A percentile compares a stretch with the other conserved stretches of the same genome.
Evolutionary conservation across 2,888 invertebrate species (phyloP).

Genomic region (Athalia cordata): DNA sequence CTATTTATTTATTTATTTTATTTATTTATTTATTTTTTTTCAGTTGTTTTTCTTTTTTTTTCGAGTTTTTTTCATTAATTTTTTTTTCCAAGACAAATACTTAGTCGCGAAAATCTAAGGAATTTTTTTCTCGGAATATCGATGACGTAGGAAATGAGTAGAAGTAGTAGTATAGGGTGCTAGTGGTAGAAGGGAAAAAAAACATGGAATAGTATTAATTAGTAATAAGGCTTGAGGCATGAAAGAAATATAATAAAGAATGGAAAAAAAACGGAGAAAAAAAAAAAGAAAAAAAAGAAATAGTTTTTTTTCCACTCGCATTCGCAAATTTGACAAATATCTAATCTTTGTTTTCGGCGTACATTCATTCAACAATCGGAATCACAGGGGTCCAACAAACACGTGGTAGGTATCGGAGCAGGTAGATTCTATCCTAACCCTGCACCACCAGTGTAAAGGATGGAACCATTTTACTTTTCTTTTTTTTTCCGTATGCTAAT

Average conservation of each 20-base stretch:
- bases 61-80: too few species aligned
- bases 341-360: conserved; percentile 8
- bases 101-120: too few species aligned
- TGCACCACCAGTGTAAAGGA: conserved; percentile 23
- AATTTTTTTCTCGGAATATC: too few species aligned
- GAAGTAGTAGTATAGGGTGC: too few species aligned
- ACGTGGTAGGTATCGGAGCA: conserved; percentile 4
- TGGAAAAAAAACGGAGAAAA: not conserved
- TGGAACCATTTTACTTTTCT: conserved; percentile 10
- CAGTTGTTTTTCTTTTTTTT: too few species aligned
- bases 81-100: too few species aligned
- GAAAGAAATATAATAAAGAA: not conserved
- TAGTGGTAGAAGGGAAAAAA: too few species aligned
- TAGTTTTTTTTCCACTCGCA: conserved; percentile 11
- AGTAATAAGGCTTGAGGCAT: not conserved
- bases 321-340: conserved; percentile 24
- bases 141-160: too few species aligned
- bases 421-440: conserved; percentile 36
- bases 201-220: too few species aligned
- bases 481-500: conserved; percentile 24
- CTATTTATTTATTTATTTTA: too few species aligned
- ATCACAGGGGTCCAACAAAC: conserved; percentile 29
- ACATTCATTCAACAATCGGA: conserved; percentile 25
- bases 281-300: conserved; percentile 27
- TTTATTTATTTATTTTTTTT: too few species aligned